phyloP scores from a whole-genome alignment of 2,113 vertebrate species.

The Trematocara zebra region DNA sequence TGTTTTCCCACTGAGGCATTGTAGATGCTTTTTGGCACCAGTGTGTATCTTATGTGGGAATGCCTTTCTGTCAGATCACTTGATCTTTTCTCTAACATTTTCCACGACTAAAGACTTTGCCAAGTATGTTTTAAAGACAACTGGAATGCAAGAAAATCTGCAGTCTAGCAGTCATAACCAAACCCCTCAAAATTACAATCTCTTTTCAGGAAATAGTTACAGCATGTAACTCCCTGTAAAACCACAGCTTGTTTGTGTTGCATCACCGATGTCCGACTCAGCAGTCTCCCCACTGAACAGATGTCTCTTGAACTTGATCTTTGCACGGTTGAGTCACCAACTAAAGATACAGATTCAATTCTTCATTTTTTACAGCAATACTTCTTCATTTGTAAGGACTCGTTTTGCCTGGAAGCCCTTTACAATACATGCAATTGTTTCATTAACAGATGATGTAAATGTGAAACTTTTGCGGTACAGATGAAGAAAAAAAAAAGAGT shows the following conservation, averaged over 20 bases:
- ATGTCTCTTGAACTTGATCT: conserved; percentile 1
- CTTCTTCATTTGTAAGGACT: not conserved
- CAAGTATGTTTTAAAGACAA: not conserved
- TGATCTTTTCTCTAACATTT: not conserved
- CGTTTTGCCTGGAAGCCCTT: not conserved
- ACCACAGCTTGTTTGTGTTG: conserved; percentile 4
- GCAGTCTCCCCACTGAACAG: not conserved
- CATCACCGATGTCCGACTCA: conserved; percentile 21
- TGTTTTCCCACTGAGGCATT: not conserved
- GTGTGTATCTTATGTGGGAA: not conserved
- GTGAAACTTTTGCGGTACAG: not conserved
- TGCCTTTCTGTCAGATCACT: not conserved
- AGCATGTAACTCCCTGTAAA: not conserved
- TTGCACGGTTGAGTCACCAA: conserved; percentile 18
- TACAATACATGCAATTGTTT: not conserved
- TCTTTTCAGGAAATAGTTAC: not conserved
- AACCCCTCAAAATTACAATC: not conserved
- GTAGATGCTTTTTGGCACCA: not conserved
- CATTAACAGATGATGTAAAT: not conserved
- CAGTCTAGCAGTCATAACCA: not conserved
- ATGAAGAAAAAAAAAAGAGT: not conserved
- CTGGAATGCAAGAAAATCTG: not conserved
- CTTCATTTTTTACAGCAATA: not conserved
- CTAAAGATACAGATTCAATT: not conserved
- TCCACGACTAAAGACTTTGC: not conserved